Evolutionary conservation across 2,888 invertebrate genomes (phyloP), one percentile per base, ranked within the genome.

Genomic region (Spisula solida): DNA sequence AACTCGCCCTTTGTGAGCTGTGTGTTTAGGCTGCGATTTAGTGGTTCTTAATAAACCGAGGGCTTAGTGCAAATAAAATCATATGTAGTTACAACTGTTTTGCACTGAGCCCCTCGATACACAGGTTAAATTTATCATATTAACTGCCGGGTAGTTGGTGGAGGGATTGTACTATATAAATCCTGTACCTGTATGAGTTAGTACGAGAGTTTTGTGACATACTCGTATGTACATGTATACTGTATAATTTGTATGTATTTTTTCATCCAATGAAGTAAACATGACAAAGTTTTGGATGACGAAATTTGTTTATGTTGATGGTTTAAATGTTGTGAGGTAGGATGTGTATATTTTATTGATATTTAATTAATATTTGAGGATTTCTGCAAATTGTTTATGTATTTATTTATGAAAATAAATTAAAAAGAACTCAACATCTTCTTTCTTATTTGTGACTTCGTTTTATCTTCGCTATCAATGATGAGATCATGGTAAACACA

Each of bases 371-470:
- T 75, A 34, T 18, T 31, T 75, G 12, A 34, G 75, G 75, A 34
- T 34, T 75, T 75, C 34, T 75, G 34, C 34, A 75, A 75, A 75
- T 31, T 75, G 75, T 75, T 75, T 31, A 75, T 75, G 75, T 75
- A 75, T 75, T 75, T 75, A 75, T 75, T 75, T 75, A 75, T 75
- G 75, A 75, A 31, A 60, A 75, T 34, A 75, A 75, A 75, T 18
- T 6, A 34, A 75, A 34, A 41, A 41, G 34, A 1, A 31, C 12
- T 34, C 31, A 75, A 66, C 25, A 0, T n/a, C 5, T 25, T 10
- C 4, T 66, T 6, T n/a, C 5, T 25, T 0, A 25, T 25, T 6
- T 60, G 25, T 25, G 8, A 25, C 12, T 66, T 66, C 18, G 56
- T 20, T 25, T 51, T 16, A 16, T 51, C 10, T 51, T 51, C 51